Percentiles rank a stretch among this genome's conserved stretches.
phyloP scores from a whole-genome alignment of 2,797 vertebrate species.

The Gymnodraco acuticeps region DNA sequence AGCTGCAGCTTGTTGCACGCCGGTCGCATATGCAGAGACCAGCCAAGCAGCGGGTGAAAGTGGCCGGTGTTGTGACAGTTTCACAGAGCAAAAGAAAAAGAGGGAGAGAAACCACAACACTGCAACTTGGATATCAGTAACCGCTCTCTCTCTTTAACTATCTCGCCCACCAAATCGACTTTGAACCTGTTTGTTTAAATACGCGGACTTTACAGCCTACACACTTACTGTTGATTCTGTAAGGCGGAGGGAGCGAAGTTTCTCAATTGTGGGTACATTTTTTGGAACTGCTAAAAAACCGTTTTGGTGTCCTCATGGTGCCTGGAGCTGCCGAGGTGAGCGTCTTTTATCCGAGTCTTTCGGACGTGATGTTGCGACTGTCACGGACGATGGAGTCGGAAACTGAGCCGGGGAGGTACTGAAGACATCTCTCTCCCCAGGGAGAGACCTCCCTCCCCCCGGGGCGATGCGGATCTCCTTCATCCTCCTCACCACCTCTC shows the following conservation, averaged over 20 bases:
- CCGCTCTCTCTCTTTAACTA: conserved; percentile 69
- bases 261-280: conserved; percentile 42
- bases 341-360: conserved; percentile 50
- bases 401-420: conserved; percentile 81
- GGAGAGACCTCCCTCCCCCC: conserved; percentile 74
- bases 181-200: conserved; percentile 90
- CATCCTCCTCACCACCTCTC: conserved; percentile 87
- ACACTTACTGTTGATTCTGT: conserved; percentile 72
- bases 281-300: conserved; percentile 40
- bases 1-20: conserved; percentile 74
- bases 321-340: conserved; percentile 68
- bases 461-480: conserved; percentile 89
- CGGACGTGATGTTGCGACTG: conserved; percentile 79
- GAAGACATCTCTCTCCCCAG: conserved; percentile 80
- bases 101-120: conserved; percentile 79
- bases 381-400: conserved; percentile 85
- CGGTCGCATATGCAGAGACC: conserved; percentile 58
- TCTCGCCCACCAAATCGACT: conserved; percentile 83
- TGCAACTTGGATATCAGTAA: conserved; percentile 79
- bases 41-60: conserved; percentile 44
- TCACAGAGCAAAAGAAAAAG: conserved; percentile 63
- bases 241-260: conserved; percentile 66
- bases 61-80: conserved; percentile 66
- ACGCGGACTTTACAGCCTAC: conserved; percentile 84
- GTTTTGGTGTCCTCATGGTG: conserved; percentile 63